Evolutionary conservation across 2,113 vertebrate species (phyloP), one percentile per base, ranked within the genome.

Genomic region (Pantherophis guttatus): DNA sequence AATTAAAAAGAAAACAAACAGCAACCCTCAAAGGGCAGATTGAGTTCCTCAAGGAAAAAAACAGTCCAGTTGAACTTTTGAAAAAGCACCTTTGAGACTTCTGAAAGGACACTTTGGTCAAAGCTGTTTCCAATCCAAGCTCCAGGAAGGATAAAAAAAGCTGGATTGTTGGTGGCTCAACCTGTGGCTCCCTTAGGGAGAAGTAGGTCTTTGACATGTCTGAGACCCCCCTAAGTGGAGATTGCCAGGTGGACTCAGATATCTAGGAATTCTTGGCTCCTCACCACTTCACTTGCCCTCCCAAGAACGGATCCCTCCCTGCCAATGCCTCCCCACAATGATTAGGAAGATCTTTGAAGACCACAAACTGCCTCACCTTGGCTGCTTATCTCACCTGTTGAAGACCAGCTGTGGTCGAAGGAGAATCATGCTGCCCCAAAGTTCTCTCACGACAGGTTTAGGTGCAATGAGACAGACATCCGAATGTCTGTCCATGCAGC

Each of bases 401-500:
- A 39, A 75, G 70, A 39, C 70, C n/a, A 75, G 15, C 70, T 75
- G 15, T 75, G 65, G n/a, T 5, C 17, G n/a, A 75, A 75, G 70
- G 5, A 3, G 70, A 75, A 75, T 75, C 70, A 33, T 3, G n/a
- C n/a, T 17, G 29, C 33, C 29, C 13, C 65, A 33, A 70, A 33
- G 13, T 70, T 70, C 13, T 33, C 1, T 8, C n/a, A 19, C 19
- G 15, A 2, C 3, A 13, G n/a, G 65, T n/a, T 75, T 2, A 6
- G n/a, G n/a, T 75, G 70, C 15, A 2, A 19, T 17, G 13, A 33
- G 29, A 75, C 6, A 2, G 65, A 5, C n/a, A 6, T 39, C 70
- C 0, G 3, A 33, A 39, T 0, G 7, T 21, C 33, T 81, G 15
- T 7, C 7, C 15, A 21, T 0, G 8, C 15, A 21, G 33, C 33